Base-by-base conservation (phyloP, 1,140 invertebrate species). In the Papilio polytes region DNA sequence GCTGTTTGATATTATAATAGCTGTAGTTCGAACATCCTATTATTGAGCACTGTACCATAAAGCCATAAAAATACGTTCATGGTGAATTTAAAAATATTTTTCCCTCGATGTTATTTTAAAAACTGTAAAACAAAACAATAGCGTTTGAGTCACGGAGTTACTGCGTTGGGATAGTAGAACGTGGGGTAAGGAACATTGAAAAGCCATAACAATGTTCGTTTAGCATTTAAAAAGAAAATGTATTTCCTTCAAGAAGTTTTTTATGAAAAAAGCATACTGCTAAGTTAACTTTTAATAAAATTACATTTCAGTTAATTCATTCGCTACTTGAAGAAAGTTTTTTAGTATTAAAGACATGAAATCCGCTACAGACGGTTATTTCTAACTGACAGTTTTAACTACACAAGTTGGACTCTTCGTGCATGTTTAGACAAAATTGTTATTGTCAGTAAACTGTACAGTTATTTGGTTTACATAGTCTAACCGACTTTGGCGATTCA, bases 211-310 rank as follows among this genome's bases (percentile, higher is more conserved):
- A 63, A 63, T 26, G 59, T 63, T 9, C 56, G n/a, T 59, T 63
- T 63, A 22, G 59, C 44, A 63, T 31, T 46, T 36, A 59, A 63
- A 72, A 78, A 66, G 7, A 44, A 66, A 82, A 70, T 74, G 4
- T 48, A 81, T 56, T 80, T 63, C 63, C 22, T 81, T 63, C 10
- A 13, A 63, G 59, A 63, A 63, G 12, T 63, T 12, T 26, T 48
- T 63, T 4, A 63, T 31, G 3, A 9, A 26, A 31, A 56, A n/a
- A n/a, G n/a, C n/a, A 56, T 1, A 20, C 22, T 13, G 26, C 26
- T 12, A 36, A 31, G 63, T 70, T 36, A 26, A 12, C 15, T 53
- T 53, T 41, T 53, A 13, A n/a, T 53, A 53, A 7, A n/a, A n/a
- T 53, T 56, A 56, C 3, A 13, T 20, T 56, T 56, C 2, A 56